Base-by-base conservation (phyloP, 2,113 vertebrate species). In the Mus pahari region DNA sequence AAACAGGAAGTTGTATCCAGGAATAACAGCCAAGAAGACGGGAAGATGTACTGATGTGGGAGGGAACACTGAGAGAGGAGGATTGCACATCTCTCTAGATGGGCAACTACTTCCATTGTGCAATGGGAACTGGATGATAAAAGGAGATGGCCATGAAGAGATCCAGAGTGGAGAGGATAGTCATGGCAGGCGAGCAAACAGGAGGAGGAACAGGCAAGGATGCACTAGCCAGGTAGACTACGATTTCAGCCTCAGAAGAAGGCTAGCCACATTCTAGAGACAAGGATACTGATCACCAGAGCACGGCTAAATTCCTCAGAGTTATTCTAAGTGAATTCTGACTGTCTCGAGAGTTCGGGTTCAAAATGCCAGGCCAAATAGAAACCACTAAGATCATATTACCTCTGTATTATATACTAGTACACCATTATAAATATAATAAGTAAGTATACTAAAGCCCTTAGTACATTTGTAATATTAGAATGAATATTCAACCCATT, bases 351-450 rank as follows among this genome's bases (percentile, higher is more conserved):
- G 84, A 96, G 62, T 45, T 74, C 36, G 73, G 33, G 22, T 88
- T 93, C 94, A 89, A 82, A 79, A 84, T 82, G 14, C 48, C n/a
- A 92, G 20, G 12, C 31, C 87, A 22, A 73, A 82, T 13, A 81
- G 74, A 95, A 94, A 84, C 36, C 20, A 53, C 84, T 90, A n/a
- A 74, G 42, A 62, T 22, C 45, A 39, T 9, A 58, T 62, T 74
- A 12, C 20, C 8, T 53, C 33, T 89, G 77, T 71, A 53, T 9
- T 62, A 26, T 60, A 24, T 94, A 50, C 53, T 89, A 42, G 53
- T 36, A 79, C 33, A 84, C 6, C 31, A 33, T 68, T 92, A 4
- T 66, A 53, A 89, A 60, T 22, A 0, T 66, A 9, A 73, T 28
- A 71, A 88, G 24, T 31, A 73, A 75, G 45, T 8, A 68, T 33